Evolutionary conservation across 2,888 invertebrate genomes (phyloP), one percentile per base, ranked within the genome.

Genomic region (Hymenopus coronatus): DNA sequence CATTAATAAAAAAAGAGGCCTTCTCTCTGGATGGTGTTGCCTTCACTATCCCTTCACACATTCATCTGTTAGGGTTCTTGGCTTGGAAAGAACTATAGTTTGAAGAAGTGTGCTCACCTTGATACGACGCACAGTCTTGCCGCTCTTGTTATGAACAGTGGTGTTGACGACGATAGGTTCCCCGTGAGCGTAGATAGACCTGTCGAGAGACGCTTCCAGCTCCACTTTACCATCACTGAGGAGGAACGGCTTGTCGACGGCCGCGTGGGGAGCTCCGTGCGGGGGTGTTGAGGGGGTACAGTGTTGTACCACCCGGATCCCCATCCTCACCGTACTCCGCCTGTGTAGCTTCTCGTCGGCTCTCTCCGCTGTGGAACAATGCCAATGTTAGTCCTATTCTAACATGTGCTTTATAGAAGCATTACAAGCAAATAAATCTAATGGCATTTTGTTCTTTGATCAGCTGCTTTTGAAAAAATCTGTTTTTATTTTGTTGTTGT

Each of bases 161-260:
- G 98, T 95, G 91, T 95, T 96, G 9, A 98, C 97, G 91, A 95
- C 94, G 91, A 98, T 95, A 70, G 96, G 95, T 92, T 98, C 98
- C 8, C 97, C 98, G 92, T 98, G 97, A 6, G 96, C 96, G 93
- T 98, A 98, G 92, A 96, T 96, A 46, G 96, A 96, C 92, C 96
- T 97, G 93, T 98, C 97, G 91, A 98, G 94, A 92, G 96, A 96
- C 3, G 97, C 97, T 92, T 97, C 96, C 87, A 98, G 93, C 91
- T 96, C 95, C 90, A 98, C 96, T 91, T 96, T 95, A 87, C 98
- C 98, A 91, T 97, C 97, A 91, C 97, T 97, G 88, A 98, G 94
- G 81, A 98, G 94, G 92, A 98, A 97, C n/a, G 97, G 97, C 92
- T 97, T 97, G 91, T 97, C 97, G 14, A 96, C 96, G 0, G 95